Evolutionary conservation across 2,113 vertebrate species (phyloP), one percentile per base, ranked within the genome.

Genomic region (Platysternon megacephalum): DNA sequence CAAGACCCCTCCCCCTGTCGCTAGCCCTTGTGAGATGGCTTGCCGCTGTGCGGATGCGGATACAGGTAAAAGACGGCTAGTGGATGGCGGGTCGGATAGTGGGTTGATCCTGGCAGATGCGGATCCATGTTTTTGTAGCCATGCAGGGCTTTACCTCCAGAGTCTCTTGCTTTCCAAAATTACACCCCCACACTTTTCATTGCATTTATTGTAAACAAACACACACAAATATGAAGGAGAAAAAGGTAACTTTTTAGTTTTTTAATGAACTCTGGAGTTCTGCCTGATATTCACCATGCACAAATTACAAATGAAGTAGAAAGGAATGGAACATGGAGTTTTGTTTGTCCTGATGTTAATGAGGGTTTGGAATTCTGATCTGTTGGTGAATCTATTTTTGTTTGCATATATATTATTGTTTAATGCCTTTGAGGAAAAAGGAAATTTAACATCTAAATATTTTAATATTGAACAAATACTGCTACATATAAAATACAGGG

Each of bases 341-440:
- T 93, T 96, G 94, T 96, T 97, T 95, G 95, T 93, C 95, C 93
- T 91, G 85, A 88, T 2, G 0, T 79, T 97, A 97, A 97, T 94
- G 94, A 97, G 93, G 1, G 0, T 86, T 96, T 93, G 95, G 94
- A 95, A 97, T 96, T 94, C 94, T 95, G 97, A 96, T 95, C 85
- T 97, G 94, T 80, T 74, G 88, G 95, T 85, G 92, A 95, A 97
- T 92, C 94, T 97, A 96, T 97, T 97, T 96, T 85, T 96, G 91
- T 53, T 96, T 95, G 86, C 97, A 97, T 97, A 97, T 94, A 96
- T 97, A 97, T 97, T 96, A 82, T 94, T 65, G 78, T 93, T 87
- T 89, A 94, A 93, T 96, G 96, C 90, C 96, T 96, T 91, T 68
- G 61, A 68, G 72, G 94, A 79, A 58, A 94, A 94, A 72, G 93